These are phyloP conservation scores for Limosa lapponica DNA, from an alignment of 2,797 vertebrate species.

Conservation along the genomic window DNA sequence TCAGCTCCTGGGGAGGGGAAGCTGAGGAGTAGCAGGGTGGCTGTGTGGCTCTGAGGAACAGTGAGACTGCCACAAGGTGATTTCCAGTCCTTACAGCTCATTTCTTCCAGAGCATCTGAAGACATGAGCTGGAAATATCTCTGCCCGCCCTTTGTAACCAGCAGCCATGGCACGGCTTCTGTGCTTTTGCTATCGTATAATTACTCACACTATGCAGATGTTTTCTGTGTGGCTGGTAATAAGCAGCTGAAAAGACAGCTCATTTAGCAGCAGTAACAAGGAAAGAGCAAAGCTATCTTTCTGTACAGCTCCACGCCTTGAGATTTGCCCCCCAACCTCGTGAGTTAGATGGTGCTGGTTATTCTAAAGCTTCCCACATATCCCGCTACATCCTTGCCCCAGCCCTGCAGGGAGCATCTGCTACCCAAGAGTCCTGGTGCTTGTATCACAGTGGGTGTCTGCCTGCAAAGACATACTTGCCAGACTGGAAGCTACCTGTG, in stretches of 20 bases:
- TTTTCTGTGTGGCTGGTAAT: background rate
- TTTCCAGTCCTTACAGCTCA: conserved; percentile 3
- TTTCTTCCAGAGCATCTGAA: background rate
- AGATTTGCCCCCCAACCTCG: background rate
- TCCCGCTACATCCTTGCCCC: background rate
- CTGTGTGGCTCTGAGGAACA: background rate
- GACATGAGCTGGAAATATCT: background rate
- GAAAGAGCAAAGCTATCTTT: background rate
- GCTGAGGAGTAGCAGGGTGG: background rate
- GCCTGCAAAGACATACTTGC: background rate
- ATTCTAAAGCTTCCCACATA: background rate
- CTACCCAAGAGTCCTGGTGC: background rate
- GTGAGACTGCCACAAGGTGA: background rate
- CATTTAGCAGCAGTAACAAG: background rate
- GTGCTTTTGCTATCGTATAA: background rate
- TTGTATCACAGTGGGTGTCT: background rate
- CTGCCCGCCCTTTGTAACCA: background rate
- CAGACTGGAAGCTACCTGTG: background rate
- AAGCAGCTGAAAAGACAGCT: background rate
- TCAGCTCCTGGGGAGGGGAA: background rate
- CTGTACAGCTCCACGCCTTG: background rate
- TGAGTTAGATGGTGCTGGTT: background rate
- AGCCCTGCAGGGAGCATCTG: background rate
- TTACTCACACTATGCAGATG: background rate
- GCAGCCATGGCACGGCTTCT: background rate